Conservation (phyloP, 2,113 vertebrate species). For the Aspiorhynchus laticeps region DNA sequence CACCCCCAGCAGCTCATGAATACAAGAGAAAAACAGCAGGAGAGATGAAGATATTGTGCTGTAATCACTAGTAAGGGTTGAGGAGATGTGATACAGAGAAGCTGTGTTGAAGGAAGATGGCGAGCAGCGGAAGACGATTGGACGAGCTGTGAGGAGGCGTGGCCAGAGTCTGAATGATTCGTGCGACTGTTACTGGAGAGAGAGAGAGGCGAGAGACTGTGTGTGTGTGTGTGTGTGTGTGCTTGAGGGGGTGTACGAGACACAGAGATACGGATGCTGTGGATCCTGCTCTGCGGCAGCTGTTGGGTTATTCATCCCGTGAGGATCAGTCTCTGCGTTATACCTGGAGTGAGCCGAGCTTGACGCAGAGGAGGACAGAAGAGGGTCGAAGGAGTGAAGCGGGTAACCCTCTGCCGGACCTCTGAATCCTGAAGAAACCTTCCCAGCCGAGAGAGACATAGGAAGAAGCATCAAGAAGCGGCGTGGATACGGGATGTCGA, state of each 20-base stretch:
- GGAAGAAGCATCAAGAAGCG: not conserved
- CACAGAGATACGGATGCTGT: not conserved
- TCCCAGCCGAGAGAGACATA: not conserved
- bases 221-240: slow-evolving; percentile 56
- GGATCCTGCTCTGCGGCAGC: not conserved
- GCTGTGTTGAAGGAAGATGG: slow-evolving; percentile 59
- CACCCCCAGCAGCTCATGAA: not conserved
- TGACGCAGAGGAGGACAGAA: not conserved
- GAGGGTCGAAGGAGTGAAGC: not conserved
- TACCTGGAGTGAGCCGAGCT: not conserved
- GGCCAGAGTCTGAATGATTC: slow-evolving; percentile 69
- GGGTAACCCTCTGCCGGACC: not conserved
- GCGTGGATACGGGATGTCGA: not conserved
- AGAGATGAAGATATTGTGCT: slow-evolving; percentile 60
- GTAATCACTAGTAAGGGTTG: slow-evolving; percentile 77
- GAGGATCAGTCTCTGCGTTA: not conserved
- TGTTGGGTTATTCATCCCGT: not conserved
- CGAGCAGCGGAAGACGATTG: slow-evolving; percentile 63
- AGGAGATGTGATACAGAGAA: slow-evolving; percentile 9
- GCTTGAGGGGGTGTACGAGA: not conserved
- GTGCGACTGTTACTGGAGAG: slow-evolving; percentile 62
- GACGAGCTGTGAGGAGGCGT: slow-evolving; percentile 63
- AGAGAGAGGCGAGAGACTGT: slow-evolving; percentile 55
- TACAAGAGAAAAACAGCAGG: not conserved
- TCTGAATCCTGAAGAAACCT: not conserved